phyloP scores from a whole-genome alignment of 2,797 vertebrate genomes.

The Artibeus lituratus region DNA sequence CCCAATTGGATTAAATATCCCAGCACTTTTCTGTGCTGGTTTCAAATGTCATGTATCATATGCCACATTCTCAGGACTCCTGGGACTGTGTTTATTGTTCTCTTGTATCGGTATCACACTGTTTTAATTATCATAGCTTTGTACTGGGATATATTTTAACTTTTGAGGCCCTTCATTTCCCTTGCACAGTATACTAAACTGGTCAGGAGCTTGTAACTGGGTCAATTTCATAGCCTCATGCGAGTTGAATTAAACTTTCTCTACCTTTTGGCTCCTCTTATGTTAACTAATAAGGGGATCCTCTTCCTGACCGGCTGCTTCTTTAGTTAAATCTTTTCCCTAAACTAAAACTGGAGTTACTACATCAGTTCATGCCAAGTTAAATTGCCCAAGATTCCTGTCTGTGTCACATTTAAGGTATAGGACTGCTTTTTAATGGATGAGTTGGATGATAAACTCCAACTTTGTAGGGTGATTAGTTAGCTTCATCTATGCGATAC shows the following conservation, averaged over 20 bases:
- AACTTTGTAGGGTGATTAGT: not conserved
- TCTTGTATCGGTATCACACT: no score
- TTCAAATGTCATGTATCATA: not conserved
- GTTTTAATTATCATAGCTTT: not conserved
- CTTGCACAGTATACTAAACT: not conserved
- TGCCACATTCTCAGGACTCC: not conserved
- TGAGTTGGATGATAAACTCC: not conserved
- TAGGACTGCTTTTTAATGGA: not conserved
- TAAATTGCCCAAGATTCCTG: not conserved
- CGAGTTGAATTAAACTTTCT: not conserved
- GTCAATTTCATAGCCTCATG: not conserved
- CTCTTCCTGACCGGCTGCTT: not conserved
- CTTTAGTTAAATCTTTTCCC: not conserved
- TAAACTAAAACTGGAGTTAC: not conserved
- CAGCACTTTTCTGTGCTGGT: not conserved
- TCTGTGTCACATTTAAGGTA: not conserved
- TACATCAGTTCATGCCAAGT: not conserved
- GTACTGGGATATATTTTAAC: not conserved
- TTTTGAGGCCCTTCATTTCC: not conserved
- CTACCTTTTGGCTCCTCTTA: not conserved
- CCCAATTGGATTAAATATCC: not conserved
- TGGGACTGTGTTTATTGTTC: not conserved
- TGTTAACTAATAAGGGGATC: not conserved
- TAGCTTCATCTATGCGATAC: not conserved
- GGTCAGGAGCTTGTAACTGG: not conserved